A percentile compares a stretch with the other conserved stretches of the same genome.
Conservation (phyloP, 2,797 vertebrate genomes). For the Mus spretus region DNA sequence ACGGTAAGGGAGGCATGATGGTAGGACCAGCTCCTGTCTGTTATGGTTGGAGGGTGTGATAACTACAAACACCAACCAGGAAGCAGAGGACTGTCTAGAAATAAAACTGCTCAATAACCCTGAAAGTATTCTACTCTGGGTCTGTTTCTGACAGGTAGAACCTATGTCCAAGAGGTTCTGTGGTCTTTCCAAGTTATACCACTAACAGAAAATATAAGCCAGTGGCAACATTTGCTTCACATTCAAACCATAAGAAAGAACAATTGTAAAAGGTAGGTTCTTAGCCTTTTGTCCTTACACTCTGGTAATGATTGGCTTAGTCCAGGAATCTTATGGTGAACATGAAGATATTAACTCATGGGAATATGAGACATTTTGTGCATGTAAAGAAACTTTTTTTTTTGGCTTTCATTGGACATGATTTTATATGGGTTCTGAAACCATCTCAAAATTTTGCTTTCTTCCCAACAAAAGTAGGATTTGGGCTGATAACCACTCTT, state of each 20-base stretch:
- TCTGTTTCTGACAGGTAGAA: not conserved
- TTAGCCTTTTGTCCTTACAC: not conserved
- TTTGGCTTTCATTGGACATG: not conserved
- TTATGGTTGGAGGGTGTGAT: too few relatives aligned
- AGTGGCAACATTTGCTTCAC: not conserved
- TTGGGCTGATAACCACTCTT: not conserved
- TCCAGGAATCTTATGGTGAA: not conserved
- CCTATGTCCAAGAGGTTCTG: not conserved
- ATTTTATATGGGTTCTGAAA: not conserved
- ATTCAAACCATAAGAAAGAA: not conserved
- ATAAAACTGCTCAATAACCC: not conserved
- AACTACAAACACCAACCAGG: too few relatives aligned
- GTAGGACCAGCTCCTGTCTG: not conserved
- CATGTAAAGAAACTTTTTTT: not conserved
- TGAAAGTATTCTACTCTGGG: not conserved
- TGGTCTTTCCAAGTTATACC: not conserved
- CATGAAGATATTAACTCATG: not conserved
- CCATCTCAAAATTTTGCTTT: not conserved
- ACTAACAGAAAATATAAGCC: not conserved
- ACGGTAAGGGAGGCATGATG: not conserved
- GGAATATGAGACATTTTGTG: not conserved
- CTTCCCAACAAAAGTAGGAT: slow-evolving; percentile 16
- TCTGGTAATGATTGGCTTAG: not conserved
- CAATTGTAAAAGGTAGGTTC: not conserved
- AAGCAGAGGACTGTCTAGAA: not conserved